phyloP scores from a whole-genome alignment of 2,113 vertebrate genomes.

The mouse (Mus musculus) region DNA sequence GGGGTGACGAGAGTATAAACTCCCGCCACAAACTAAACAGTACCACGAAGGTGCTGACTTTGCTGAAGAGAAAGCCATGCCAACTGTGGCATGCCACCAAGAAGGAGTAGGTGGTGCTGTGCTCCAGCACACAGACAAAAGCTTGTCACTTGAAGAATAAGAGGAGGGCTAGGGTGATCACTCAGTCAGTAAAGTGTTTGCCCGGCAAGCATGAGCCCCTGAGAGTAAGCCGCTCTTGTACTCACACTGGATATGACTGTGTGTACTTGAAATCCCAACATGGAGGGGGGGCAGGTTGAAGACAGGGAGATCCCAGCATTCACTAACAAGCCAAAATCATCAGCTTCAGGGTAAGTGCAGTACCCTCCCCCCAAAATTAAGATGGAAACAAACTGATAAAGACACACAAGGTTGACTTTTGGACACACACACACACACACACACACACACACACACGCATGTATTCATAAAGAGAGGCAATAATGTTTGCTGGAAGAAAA shows the following conservation, averaged over 20 bases:
- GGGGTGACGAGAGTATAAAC: no score
- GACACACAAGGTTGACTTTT: background rate
- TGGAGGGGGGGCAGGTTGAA: background rate
- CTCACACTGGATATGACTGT: background rate
- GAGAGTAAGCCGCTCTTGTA: no score
- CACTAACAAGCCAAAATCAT: background rate
- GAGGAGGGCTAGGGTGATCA: no score
- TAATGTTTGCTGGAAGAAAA: background rate
- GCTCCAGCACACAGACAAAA: background rate
- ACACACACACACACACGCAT: background rate
- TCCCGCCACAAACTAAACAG: background rate
- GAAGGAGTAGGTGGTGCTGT: no score
- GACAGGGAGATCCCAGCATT: background rate
- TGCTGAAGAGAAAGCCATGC: background rate
- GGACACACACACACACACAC: background rate
- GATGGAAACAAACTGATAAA: background rate
- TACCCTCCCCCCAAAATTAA: background rate
- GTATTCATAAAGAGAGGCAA: background rate
- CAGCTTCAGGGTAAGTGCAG: background rate
- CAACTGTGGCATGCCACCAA: rapidly evolving
- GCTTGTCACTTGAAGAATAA: background rate
- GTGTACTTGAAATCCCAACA: background rate
- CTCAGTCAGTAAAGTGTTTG: background rate
- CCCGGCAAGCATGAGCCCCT: no score
- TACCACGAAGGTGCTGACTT: background rate